Conservation (phyloP, 2,888 invertebrate genomes). For the Antheraea assamensis region DNA sequence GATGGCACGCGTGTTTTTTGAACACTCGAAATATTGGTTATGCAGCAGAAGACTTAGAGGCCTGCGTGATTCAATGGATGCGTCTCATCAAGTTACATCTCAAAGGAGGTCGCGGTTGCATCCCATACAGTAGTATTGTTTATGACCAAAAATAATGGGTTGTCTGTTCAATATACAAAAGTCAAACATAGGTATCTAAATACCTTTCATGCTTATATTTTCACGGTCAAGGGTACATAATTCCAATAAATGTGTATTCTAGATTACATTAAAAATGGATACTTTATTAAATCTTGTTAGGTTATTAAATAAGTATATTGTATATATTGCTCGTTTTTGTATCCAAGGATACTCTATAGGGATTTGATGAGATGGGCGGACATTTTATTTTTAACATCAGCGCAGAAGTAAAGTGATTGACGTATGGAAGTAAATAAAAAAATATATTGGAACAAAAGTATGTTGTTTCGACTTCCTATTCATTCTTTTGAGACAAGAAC, state of each 20-base stretch:
- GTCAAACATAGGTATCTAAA: neutral
- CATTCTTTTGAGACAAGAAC: slow-evolving; percentile 50
- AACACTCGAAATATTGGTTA: slow-evolving; percentile 77
- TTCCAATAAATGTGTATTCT: neutral
- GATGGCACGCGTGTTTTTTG: slow-evolving; percentile 81
- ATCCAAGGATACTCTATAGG: slow-evolving; percentile 26
- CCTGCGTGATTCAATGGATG: slow-evolving; percentile 73
- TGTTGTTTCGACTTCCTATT: slow-evolving; percentile 50
- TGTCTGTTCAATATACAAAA: slow-evolving; percentile 12
- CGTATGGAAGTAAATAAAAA: slow-evolving; percentile 46
- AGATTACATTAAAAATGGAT: neutral
- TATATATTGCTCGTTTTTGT: slow-evolving; percentile 22
- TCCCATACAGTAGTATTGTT: slow-evolving; percentile 52
- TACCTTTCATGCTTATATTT: neutral
- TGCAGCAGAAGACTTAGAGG: slow-evolving; percentile 70
- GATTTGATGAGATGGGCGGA: slow-evolving; percentile 63
- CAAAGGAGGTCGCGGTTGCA: slow-evolving; percentile 71
- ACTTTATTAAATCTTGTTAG: neutral
- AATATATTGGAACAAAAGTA: slow-evolving; percentile 51
- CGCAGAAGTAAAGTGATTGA: slow-evolving; percentile 65
- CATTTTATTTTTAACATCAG: slow-evolving; percentile 45
- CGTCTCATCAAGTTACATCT: slow-evolving; percentile 72
- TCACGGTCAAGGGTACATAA: neutral
- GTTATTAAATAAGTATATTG: slow-evolving; percentile 6
- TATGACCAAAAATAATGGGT: slow-evolving; percentile 23